Evolutionary conservation across 2,888 invertebrate genomes (phyloP), one percentile per base, ranked within the genome.

Genomic region (Neuroscelio doddi): DNA sequence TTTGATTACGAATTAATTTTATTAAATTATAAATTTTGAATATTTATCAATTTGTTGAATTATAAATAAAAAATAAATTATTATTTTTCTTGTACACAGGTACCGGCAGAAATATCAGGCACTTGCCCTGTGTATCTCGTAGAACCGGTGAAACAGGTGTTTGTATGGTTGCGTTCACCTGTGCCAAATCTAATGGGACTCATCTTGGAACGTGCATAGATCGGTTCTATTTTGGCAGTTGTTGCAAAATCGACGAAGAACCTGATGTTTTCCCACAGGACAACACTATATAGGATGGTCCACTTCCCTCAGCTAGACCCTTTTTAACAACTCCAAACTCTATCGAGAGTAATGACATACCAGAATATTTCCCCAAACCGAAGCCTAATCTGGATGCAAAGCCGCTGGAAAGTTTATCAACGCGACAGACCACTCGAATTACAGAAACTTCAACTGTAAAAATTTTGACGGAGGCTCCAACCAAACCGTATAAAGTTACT

Each of bases 111-210:
- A 95, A 95, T 85, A 96, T 96, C 82, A 89, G 95, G 80, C 94
- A 95, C 80, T 86, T 95, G 75, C 93, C 95, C 21, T 96, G 96
- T 85, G 90, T 94, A 81, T 93, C 94, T 56, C 89, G 93, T 80
- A 89, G 90, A 79, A 91, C 91, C 24, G 92, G 90, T 27, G 90
- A 93, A 71, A 91, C 91, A 64, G 96, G 96, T 0, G 88, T 94
- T 0, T 96, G 96, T 80, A 96, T 96, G 96, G 96, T 96, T 81
- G 96, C 95, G 63, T 95, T 95, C 84, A 94, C 96, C 77, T 96
- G 96, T 82, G 89, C 94, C 41, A 94, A 95, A 87, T 90, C 93
- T 62, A 96, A 96, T 81, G 96, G 96, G 34, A 93, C 95, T 0
- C 96, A 96, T 77, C 86, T 96, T 70, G 96, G 95, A 24, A 95